Evolutionary conservation across 2,113 vertebrate species (phyloP), one percentile per base, ranked within the genome.

Genomic region (Clarias macrocephalus): DNA sequence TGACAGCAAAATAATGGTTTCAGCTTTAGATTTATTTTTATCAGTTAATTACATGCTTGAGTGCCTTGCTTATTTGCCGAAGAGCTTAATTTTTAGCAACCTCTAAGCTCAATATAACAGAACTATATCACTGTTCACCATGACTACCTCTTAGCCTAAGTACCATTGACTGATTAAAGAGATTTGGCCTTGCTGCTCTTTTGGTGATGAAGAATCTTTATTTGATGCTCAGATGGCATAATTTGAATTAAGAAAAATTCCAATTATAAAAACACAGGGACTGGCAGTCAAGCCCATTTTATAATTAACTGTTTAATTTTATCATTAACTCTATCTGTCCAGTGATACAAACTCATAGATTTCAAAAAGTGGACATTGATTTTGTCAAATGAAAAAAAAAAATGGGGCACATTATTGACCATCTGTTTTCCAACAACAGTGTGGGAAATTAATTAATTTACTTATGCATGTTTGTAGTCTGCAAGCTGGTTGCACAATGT

Each of bases 191-290:
- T 59, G 85, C 48, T 66, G 77, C 82, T 68, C 80, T 52, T 88
- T 79, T 48, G 62, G 28, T 42, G n/a, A 60, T 23, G 59, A 10
- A 16, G n/a, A 73, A 79, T 52, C 25, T 28, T 65, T 81, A 23
- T 85, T 91, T 91, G 85, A 89, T 87, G 88, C 3, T 30, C 33
- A 80, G 80, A 73, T 56, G 82, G 76, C 21, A 89, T 89, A 28
- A 91, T 90, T 87, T 91, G 56, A 84, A 65, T 80, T 54, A 48
- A 87, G 87, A 89, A 86, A 60, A 72, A 28, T 2, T 28, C n/a
- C 63, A 33, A 68, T 15, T 15, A 30, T 15, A 70, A 15, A 33
- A 70, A 70, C 6, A 70, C 33, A 70, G 68, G 18, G 37, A 33
- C 68, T 19, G 28, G 30, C 19, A 70, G 15, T 33, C 15, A n/a